Evolutionary conservation across 1,140 invertebrate species (phyloP).

Genomic region (Tyrophagus putrescentiae): DNA sequence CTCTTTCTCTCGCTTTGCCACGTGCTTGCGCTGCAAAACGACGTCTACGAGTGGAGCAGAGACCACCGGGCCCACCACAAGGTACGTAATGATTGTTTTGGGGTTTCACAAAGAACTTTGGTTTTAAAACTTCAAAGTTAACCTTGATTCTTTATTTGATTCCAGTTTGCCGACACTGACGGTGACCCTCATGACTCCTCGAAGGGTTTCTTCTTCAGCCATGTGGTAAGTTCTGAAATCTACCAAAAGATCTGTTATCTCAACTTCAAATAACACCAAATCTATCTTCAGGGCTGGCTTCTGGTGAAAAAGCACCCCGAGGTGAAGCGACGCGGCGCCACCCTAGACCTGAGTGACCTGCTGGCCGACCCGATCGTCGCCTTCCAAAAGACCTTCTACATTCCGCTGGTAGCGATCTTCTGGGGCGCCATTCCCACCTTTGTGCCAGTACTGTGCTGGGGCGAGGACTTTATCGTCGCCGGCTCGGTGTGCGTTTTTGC

Average conservation of each 20-base stretch:
- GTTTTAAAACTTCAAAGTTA: no score
- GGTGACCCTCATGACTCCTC: constrained; percentile 77
- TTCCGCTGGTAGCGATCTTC: constrained; percentile 33
- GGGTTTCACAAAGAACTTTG: no score
- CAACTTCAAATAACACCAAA: no score
- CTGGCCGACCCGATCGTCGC: not conserved
- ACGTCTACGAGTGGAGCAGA: constrained; percentile 74
- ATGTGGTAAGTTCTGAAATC: no score
- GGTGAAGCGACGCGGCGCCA: constrained; percentile 41
- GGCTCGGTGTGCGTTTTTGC: constrained; percentile 34
- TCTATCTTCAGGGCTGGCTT: no score
- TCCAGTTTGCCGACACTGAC: constrained; percentile 71
- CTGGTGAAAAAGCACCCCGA: constrained; percentile 75
- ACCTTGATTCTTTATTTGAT: no score
- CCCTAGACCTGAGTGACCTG: not conserved
- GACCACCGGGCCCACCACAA: constrained; percentile 94
- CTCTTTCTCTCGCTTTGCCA: constrained; percentile 39
- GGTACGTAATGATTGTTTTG: no score
- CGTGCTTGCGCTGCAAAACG: constrained; percentile 48
- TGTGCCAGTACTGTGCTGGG: constrained; percentile 37
- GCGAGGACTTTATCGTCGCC: constrained; percentile 33
- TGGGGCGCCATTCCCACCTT: constrained; percentile 38
- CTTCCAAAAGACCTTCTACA: constrained; percentile 29
- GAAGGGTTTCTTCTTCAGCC: constrained; percentile 87
- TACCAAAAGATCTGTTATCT: no score